Base-by-base conservation (phyloP, 2,113 vertebrate species). In the Marcusenius ussheri region DNA sequence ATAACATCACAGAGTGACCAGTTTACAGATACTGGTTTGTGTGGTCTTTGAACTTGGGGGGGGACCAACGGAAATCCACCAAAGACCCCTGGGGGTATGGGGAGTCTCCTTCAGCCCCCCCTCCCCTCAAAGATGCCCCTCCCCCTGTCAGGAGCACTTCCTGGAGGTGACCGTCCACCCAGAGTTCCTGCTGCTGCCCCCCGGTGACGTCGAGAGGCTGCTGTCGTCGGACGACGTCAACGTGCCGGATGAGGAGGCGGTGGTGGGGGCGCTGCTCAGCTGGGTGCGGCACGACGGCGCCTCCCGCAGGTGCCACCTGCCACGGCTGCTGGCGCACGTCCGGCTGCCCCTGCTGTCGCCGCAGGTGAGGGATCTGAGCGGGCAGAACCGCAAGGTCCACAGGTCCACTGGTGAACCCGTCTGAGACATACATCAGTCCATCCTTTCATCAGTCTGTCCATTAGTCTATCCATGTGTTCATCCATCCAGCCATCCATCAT, bases 171-270 rank as follows among this genome's bases (percentile, higher is more conserved):
- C 98, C 88, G 97, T 96, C 93, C 97, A 98, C 93, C 98, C 99
- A 93, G 98, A 99, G 93, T 99, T 99, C 93, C 95, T 99, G 1
- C 94, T 99, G 90, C 94, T 99, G 74, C 98, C 98, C 21, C 93
- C 96, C 91, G 95, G 95, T 80, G 98, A 99, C 96, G 98, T 99
- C 92, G 96, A 97, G 93, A 97, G 97, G 92, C 96, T 99, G 88
- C 95, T 99, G 92, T 97, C 95, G n/a, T 99, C 98, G 39, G 98
- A 99, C 90, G 98, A 99, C 90, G 97, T 99, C 96, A 99, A 99
- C 56, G 98, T 99, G 91, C 97, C 98, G 7, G 97, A 97, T 31
- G 98, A 99, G 93, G 98, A 99, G 95, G 98, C 98, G 0, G 97
- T 99, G 90, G 93, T 99, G 70, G 97, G 97, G 46, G 97, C 98